A percentile compares a stretch with the other conserved stretches of the same genome.
phyloP scores from a whole-genome alignment of 2,113 vertebrate genomes.

The Marmota monax region DNA sequence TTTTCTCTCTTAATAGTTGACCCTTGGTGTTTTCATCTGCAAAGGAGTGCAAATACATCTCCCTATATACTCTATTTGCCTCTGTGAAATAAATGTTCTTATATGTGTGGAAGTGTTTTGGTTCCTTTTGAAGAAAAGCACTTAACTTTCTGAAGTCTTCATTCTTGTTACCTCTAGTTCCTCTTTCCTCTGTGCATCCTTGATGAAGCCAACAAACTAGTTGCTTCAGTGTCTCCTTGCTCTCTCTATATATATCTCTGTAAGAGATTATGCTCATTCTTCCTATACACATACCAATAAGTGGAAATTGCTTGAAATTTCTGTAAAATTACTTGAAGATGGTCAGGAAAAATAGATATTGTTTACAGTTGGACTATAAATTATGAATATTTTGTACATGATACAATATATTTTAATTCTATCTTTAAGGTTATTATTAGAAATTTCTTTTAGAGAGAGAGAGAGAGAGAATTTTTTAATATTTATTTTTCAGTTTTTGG shows the following conservation, averaged over 20 bases:
- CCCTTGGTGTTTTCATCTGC: background rate
- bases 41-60: background rate
- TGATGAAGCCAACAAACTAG: background rate
- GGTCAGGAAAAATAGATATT: background rate
- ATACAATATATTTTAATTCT: slow-evolving; percentile 49
- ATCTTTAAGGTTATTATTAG: background rate
- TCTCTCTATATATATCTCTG: background rate
- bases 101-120: background rate
- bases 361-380: slow-evolving; percentile 33
- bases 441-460: background rate
- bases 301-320: slow-evolving; percentile 51
- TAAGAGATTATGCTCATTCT: background rate
- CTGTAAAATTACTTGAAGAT: slow-evolving; percentile 50
- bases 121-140: background rate
- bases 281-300: background rate
- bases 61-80: background rate
- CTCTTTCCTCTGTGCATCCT: background rate
- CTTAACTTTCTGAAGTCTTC: background rate
- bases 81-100: slow-evolving; percentile 25
- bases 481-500: too few species aligned
- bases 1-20: background rate
- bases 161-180: background rate
- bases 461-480: too few species aligned
- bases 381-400: slow-evolving; percentile 36
- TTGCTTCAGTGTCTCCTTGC: background rate